Base-by-base conservation (phyloP, 2,113 vertebrate species). In the Carassius gibelio region DNA sequence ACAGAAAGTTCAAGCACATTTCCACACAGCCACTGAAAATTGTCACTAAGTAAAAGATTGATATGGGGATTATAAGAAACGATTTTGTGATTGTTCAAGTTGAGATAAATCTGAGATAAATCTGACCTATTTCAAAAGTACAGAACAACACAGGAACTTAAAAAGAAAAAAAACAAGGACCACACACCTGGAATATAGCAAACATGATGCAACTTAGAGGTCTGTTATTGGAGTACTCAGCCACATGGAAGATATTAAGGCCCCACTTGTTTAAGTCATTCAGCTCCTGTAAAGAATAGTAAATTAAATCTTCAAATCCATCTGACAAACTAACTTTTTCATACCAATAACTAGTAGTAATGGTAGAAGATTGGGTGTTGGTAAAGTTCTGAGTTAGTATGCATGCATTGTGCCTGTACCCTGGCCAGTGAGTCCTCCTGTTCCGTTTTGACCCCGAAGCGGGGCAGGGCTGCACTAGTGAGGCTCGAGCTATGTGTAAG, bases 231-330 rank as follows among this genome's bases (percentile, higher is more conserved):
- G 97, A 96, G 38, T 94, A 97, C 84, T 97, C 95, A 0, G 96
- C 96, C 91, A 98, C 96, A 3, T 88, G 93, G 87, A 98, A 98
- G 92, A 98, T 98, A 93, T 98, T 97, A 94, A 98, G 96, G 93
- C 97, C 97, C 97, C 97, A 98, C 92, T 95, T 98, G 93, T 96
- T 97, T 89, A 98, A 93, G 92, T 96, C 95, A 64, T 96, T 94
- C 92, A 98, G 92, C 90, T 98, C 97, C 97, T 98, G 90, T 69
- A 81, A 57, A 83, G 36, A 80, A 75, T 21, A 78, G 86, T 52
- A 87, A 66, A 62, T n/a, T 68, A 1, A 82, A 45, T 26, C 2
- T 15, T 50, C 42, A 45, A 48, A 17, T 15, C 48, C 59, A 75
- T 61, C 7, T 10, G 3, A n/a, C 5, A 38, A n/a, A 59, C 48